Evolutionary conservation across 2,113 vertebrate genomes (phyloP).

Genomic region (Sebastes fasciatus): DNA sequence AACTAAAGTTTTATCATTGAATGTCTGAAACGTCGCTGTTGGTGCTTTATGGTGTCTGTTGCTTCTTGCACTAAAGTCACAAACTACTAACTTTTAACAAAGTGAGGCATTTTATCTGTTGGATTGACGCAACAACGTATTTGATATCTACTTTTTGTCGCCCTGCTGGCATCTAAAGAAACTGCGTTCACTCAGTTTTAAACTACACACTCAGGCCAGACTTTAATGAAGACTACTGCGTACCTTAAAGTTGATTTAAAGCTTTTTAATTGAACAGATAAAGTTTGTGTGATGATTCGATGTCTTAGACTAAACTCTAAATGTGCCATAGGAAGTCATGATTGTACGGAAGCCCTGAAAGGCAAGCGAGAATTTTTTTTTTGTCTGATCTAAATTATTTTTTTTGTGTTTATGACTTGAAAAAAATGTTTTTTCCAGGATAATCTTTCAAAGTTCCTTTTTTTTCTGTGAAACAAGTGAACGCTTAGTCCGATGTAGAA

Average conservation of each 20-base stretch:
- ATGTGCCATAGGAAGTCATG: not conserved
- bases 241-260: not conserved
- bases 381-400: too few species aligned
- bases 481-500: too few species aligned
- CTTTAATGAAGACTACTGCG: too few species aligned
- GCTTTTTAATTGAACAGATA: not conserved
- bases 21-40: not conserved
- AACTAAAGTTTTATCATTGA: not conserved
- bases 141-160: not conserved
- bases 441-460: too few species aligned
- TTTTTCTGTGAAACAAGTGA: too few species aligned
- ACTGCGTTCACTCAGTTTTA: not conserved
- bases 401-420: too few species aligned
- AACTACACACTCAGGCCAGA: not conserved
- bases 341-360: not conserved
- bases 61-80: constrained; percentile 52
- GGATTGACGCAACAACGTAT: not conserved
- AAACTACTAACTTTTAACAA: constrained; percentile 36
- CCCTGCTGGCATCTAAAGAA: not conserved
- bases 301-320: not conserved
- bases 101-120: not conserved
- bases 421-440: too few species aligned
- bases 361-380: too few species aligned
- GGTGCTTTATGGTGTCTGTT: not conserved
- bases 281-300: not conserved